Evolutionary conservation across 2,113 vertebrate species (phyloP).

Genomic region (Phylloscopus trochiloides): DNA sequence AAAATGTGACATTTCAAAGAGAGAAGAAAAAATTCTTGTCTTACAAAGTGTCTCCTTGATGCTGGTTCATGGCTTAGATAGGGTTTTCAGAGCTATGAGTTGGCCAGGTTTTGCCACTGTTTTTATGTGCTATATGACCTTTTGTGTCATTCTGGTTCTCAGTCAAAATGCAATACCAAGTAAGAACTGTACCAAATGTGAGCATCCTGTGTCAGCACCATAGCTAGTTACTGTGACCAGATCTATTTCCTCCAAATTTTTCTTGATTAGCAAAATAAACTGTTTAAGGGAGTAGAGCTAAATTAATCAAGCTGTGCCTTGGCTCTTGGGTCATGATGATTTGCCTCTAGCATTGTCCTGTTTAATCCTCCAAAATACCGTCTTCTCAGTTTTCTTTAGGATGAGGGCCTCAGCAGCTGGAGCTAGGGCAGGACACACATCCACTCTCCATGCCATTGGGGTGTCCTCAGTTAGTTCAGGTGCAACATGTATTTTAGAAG

Average conservation of each 20-base stretch:
- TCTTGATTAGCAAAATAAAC: background rate
- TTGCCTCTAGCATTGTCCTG: background rate
- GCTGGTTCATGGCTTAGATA: background rate
- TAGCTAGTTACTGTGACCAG: background rate
- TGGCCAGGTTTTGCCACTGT: background rate
- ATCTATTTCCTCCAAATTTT: background rate
- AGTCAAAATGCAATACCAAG: background rate
- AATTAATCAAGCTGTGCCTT: background rate
- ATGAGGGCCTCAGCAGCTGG: background rate
- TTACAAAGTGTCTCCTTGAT: background rate
- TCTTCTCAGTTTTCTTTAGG: background rate
- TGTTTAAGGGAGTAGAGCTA: background rate
- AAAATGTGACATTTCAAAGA: background rate
- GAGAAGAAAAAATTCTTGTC: background rate
- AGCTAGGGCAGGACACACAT: rapidly evolving
- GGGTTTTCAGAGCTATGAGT: background rate
- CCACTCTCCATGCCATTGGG: rapidly evolving
- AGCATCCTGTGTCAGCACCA: background rate
- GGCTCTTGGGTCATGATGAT: background rate
- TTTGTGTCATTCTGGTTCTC: background rate
- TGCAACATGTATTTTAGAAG: background rate
- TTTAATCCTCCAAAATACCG: background rate
- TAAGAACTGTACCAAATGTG: background rate
- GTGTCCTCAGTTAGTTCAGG: background rate
- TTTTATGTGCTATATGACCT: background rate